Evolutionary conservation across 1,140 invertebrate genomes (phyloP).

Genomic region (Lordiphosa stackelbergi): DNA sequence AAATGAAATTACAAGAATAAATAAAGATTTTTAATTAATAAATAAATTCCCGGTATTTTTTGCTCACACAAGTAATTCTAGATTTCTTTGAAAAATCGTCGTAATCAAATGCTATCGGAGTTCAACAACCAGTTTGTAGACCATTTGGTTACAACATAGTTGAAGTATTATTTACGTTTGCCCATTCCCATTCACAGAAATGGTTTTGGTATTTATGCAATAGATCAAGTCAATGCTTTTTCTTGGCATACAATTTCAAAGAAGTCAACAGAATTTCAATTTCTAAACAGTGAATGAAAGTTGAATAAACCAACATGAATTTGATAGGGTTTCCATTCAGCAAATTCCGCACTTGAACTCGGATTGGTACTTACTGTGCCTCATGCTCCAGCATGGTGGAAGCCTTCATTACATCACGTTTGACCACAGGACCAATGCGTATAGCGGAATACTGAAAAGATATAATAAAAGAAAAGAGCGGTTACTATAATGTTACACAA

Average conservation of each 20-base stretch:
- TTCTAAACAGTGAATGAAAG: background rate
- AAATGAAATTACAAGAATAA: too few species aligned
- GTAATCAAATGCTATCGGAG: too few species aligned
- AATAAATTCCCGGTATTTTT: too few species aligned
- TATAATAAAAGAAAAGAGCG: background rate
- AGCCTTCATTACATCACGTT: conserved; percentile 99
- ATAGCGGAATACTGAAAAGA: conserved; percentile 96
- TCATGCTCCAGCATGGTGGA: conserved; percentile 99
- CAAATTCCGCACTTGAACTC: conserved; percentile 19
- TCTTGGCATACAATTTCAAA: conserved; percentile 11
- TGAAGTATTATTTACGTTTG: too few species aligned
- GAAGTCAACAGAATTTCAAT: conserved; percentile 6
- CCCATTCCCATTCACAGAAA: conserved; percentile 2
- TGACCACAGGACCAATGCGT: conserved; percentile 99
- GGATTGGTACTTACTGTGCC: conserved; percentile 88
- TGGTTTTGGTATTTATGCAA: conserved; percentile 1
- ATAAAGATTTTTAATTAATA: too few species aligned
- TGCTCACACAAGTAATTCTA: too few species aligned
- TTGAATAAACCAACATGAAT: conserved; percentile 12
- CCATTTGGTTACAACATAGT: too few species aligned
- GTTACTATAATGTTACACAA: conserved; percentile 3
- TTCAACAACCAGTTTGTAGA: too few species aligned
- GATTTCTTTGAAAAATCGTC: too few species aligned
- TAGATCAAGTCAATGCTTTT: background rate
- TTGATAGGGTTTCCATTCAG: conserved; percentile 29